phyloP scores from a whole-genome alignment of 2,888 invertebrate genomes.

The Lycia hirtaria region DNA sequence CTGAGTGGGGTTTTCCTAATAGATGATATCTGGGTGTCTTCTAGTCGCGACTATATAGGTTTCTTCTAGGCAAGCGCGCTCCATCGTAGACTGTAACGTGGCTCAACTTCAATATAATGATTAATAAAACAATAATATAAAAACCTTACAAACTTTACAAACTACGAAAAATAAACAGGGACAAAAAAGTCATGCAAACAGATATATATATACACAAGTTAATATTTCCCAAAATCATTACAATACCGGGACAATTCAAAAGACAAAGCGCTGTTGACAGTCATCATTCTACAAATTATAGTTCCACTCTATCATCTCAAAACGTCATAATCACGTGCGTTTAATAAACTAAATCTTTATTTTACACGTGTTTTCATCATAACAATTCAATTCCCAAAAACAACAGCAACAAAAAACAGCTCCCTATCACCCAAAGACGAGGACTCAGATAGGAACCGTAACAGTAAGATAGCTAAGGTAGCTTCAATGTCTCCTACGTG shows the following conservation, averaged over 20 bases:
- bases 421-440: constrained; percentile 63
- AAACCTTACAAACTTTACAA: too few species aligned
- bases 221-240: too few species aligned
- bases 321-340: constrained; percentile 66
- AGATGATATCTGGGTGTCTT: too few species aligned
- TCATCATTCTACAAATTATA: constrained; percentile 54
- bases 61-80: too few species aligned
- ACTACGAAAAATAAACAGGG: too few species aligned
- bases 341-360: constrained; percentile 42
- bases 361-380: constrained; percentile 60
- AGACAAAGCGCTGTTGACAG: constrained; percentile 38
- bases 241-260: neutral
- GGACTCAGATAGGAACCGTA: constrained; percentile 42
- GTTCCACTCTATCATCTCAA: constrained; percentile 51
- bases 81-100: too few species aligned
- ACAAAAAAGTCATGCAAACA: too few species aligned
- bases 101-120: too few species aligned
- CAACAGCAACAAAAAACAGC: constrained; percentile 72
- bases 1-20: too few species aligned
- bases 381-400: constrained; percentile 72
- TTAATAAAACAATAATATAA: too few species aligned
- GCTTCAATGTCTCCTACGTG: constrained; percentile 78
- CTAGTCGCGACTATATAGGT: too few species aligned
- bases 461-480: constrained; percentile 51
- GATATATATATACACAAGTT: too few species aligned